Percentiles rank a stretch among this genome's conserved stretches.
Evolutionary conservation across 2,113 vertebrate species (phyloP).

Genomic region (Notiomystis cincta): DNA sequence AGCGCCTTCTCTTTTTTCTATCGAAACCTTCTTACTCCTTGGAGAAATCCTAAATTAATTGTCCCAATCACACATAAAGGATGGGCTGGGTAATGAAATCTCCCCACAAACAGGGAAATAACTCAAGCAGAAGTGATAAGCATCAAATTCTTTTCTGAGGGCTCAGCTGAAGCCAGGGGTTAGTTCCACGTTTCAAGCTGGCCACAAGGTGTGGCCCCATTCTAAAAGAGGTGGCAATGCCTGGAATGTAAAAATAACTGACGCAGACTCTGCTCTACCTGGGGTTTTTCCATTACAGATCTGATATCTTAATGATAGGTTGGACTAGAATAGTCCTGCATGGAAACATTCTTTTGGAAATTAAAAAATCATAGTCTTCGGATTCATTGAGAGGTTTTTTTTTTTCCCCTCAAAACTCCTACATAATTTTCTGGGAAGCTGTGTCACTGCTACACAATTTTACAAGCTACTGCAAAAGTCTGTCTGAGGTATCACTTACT

Average conservation of each 20-base stretch:
- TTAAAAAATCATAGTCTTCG: neutral
- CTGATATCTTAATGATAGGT: neutral
- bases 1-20: neutral
- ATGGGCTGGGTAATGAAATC: neutral
- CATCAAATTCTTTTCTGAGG: neutral
- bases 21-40: neutral
- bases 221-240: neutral
- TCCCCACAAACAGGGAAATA: neutral
- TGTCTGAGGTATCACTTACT: neutral
- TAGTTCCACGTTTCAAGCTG: neutral
- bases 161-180: neutral
- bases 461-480: neutral
- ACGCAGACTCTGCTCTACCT: neutral
- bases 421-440: neutral
- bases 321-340: neutral
- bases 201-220: neutral
- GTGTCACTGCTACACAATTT: neutral
- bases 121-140: neutral
- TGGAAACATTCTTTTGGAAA: constrained; percentile 24
- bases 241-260: constrained; percentile 15
- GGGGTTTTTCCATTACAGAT: constrained; percentile 2
- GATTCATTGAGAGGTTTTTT: neutral
- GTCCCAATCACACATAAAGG: fast-evolving
- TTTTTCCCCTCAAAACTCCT: neutral
- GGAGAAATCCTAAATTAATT: neutral